These are phyloP conservation scores for Papilio protenor DNA, from an alignment of 2,888 invertebrate genomes.

Conservation along the genomic window DNA sequence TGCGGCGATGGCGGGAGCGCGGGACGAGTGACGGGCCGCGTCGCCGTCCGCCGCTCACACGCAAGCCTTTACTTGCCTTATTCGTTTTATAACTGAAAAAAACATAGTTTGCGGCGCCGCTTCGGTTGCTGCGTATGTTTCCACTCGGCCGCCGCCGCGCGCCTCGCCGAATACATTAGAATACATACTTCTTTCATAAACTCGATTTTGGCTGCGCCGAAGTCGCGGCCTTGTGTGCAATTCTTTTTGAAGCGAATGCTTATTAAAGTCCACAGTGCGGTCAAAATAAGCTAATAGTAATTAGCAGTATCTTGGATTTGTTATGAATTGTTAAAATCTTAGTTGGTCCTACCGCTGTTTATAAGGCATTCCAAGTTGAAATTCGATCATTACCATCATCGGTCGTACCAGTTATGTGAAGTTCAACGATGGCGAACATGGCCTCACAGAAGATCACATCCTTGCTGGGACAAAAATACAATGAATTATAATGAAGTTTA, in stretches of 20 bases:
- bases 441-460: too few species aligned
- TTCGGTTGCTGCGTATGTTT: constrained; percentile 64
- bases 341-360: background rate
- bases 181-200: background rate
- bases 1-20: constrained; percentile 42
- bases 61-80: constrained; percentile 69
- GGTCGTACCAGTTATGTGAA: too few species aligned
- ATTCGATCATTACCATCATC: too few species aligned
- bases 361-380: too few species aligned
- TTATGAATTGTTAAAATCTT: background rate
- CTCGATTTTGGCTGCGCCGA: background rate
- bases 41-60: constrained; percentile 58
- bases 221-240: background rate
- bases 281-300: background rate
- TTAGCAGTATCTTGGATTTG: background rate
- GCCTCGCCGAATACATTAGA: background rate
- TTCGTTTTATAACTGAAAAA: constrained; percentile 77
- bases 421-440: too few species aligned
- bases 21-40: constrained; percentile 46
- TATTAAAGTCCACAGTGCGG: background rate
- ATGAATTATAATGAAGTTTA: too few species aligned
- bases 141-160: constrained; percentile 59
- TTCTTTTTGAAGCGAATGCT: background rate
- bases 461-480: too few species aligned
- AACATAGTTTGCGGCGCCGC: constrained; percentile 59